These are phyloP conservation scores for Scomberomorus guttatus DNA, from an alignment of 2,797 vertebrate genomes.

Conservation along the genomic window DNA sequence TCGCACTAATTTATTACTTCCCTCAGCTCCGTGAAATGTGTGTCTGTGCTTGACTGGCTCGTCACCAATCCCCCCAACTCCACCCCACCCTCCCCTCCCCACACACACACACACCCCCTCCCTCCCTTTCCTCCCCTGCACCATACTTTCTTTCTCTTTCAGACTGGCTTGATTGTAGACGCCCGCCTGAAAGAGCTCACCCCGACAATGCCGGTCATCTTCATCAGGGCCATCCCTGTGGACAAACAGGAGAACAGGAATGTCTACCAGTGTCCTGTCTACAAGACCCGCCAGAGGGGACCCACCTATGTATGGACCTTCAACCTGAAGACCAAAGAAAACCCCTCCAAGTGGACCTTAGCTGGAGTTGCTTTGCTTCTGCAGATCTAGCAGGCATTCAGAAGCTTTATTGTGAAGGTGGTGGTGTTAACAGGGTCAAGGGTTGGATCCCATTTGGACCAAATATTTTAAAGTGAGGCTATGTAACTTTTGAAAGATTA, in stretches of 20 bases:
- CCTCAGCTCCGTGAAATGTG: slow-evolving; percentile 31
- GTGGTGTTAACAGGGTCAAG: slow-evolving; percentile 34
- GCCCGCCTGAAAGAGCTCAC: slow-evolving; percentile 93
- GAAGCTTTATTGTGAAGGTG: background rate
- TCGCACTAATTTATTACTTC: slow-evolving; percentile 42
- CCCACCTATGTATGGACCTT: slow-evolving; percentile 96
- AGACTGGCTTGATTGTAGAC: slow-evolving; percentile 90
- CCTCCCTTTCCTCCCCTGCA: too few relatives aligned
- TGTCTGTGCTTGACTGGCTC: slow-evolving; percentile 35
- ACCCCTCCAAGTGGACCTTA: slow-evolving; percentile 93
- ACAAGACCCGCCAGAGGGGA: slow-evolving; percentile 93
- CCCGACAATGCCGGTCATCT: slow-evolving; percentile 91
- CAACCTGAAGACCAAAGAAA: slow-evolving; percentile 93
- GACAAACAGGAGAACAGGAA: slow-evolving; percentile 90
- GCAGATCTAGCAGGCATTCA: slow-evolving; percentile 81
- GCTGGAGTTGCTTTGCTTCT: slow-evolving; percentile 94
- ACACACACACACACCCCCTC: too few relatives aligned
- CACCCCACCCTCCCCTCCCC: too few relatives aligned
- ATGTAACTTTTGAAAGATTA: background rate
- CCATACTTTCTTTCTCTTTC: slow-evolving; percentile 14
- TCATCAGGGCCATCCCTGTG: slow-evolving; percentile 90
- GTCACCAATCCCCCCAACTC: background rate
- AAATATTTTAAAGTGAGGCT: background rate
- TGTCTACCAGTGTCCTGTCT: slow-evolving; percentile 92
- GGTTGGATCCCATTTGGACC: background rate